A percentile compares a stretch with the other conserved stretches of the same genome.
These are phyloP conservation scores for Charadrius vociferus DNA, from an alignment of 2,113 vertebrate species.

Conservation along the genomic window DNA sequence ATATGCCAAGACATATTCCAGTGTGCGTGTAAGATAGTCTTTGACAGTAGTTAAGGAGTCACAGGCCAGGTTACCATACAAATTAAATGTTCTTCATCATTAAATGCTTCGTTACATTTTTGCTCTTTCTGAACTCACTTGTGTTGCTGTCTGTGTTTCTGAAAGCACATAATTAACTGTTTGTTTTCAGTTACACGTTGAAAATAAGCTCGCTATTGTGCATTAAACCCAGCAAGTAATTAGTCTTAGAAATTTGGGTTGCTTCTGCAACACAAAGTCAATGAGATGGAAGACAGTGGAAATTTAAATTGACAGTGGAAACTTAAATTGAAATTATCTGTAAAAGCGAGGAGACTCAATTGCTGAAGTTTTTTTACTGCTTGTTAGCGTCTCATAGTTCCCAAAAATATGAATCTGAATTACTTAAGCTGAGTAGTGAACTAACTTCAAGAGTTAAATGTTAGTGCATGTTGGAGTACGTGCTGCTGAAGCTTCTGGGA, in stretches of 20 bases:
- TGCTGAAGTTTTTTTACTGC: not conserved
- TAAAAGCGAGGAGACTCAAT: not conserved
- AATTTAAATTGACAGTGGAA: not conserved
- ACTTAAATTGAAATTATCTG: not conserved
- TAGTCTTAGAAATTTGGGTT: not conserved
- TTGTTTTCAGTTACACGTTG: not conserved
- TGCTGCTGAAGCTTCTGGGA: not conserved
- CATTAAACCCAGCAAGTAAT: not conserved
- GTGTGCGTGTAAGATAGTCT: not conserved
- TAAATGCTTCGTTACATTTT: not conserved
- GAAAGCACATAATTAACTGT: not conserved
- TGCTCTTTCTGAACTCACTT: not conserved
- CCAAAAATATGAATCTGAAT: not conserved
- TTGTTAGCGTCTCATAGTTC: not conserved
- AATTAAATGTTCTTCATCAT: not conserved
- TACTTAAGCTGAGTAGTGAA: not conserved
- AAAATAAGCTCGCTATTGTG: not conserved
- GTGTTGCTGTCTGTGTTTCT: not conserved
- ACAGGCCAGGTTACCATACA: not conserved
- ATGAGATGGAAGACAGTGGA: not conserved
- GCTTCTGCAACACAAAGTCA: not conserved
- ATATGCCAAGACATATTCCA: not conserved
- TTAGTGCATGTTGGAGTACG: not conserved
- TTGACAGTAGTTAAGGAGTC: not conserved
- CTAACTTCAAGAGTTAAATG: not conserved